These are phyloP conservation scores for Drosophila ustulata DNA, from an alignment of 2,888 invertebrate species.

Conservation along the genomic window DNA sequence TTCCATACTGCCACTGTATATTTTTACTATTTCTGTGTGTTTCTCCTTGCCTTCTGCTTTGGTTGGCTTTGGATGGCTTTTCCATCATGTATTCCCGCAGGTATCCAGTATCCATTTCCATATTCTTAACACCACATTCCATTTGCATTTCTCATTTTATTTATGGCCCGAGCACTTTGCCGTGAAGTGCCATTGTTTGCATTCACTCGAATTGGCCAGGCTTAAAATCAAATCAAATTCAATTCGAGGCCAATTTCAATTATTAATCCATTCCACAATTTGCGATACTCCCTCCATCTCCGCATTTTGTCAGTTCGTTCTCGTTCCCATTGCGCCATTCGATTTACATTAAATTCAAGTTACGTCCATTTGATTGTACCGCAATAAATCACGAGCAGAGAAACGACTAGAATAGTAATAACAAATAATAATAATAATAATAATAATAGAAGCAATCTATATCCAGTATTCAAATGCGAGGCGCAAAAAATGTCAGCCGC, in stretches of 20 bases:
- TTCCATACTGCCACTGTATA: not conserved
- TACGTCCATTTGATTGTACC: slow-evolving; percentile 45
- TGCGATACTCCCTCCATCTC: not conserved
- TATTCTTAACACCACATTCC: not conserved
- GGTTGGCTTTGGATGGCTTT: not conserved
- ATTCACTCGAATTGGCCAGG: slow-evolving; percentile 23
- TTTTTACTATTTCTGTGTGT: not conserved
- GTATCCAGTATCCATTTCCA: not conserved
- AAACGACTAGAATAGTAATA: not conserved
- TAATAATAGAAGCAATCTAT: slow-evolving; percentile 21
- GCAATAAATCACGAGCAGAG: slow-evolving; percentile 48
- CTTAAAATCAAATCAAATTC: slow-evolving; percentile 38
- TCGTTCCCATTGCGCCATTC: slow-evolving; percentile 19
- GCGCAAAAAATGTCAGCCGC: slow-evolving; percentile 39
- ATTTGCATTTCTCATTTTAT: slow-evolving; percentile 22
- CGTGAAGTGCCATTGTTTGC: slow-evolving; percentile 17
- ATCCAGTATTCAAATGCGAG: slow-evolving; percentile 47
- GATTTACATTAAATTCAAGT: slow-evolving; percentile 59
- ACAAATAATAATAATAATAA: slow-evolving; percentile 14
- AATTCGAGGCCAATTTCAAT: slow-evolving; percentile 41
- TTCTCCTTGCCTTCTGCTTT: not conserved
- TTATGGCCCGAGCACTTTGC: slow-evolving; percentile 1
- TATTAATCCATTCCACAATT: slow-evolving; percentile 43
- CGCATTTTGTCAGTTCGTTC: not conserved
- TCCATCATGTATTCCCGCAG: not conserved